Percentiles rank a stretch among this genome's conserved stretches.
Evolutionary conservation across 2,888 invertebrate species (phyloP).

Genomic region (Luperina testacea): DNA sequence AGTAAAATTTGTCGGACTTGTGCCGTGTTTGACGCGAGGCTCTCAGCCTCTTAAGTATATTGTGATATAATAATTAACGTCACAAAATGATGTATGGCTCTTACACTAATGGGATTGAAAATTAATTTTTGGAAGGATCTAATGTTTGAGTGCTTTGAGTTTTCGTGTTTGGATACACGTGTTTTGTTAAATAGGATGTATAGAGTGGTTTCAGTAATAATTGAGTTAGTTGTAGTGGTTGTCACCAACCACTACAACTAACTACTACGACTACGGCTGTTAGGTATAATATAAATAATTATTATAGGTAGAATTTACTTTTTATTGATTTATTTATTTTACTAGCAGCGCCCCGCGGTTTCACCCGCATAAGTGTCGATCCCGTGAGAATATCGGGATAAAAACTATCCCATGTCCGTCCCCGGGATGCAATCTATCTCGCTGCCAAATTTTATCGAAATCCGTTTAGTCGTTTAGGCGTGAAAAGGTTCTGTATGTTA

Average conservation of each 20-base stretch:
- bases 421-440: too few relatives aligned
- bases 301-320: neutral
- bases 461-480: too few relatives aligned
- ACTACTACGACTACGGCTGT: too few relatives aligned
- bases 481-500: too few relatives aligned
- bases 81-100: conserved; percentile 51
- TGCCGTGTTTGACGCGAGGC: conserved; percentile 48
- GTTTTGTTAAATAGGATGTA: conserved; percentile 5
- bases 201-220: neutral
- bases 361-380: too few relatives aligned
- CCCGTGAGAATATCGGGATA: too few relatives aligned
- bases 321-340: too few relatives aligned
- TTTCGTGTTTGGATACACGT: conserved; percentile 10
- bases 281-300: neutral
- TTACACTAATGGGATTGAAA: conserved; percentile 37
- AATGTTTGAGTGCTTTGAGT: conserved; percentile 34
- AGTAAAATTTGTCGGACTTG: conserved; percentile 64
- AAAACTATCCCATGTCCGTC: too few relatives aligned
- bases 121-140: conserved; percentile 37
- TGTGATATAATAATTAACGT: conserved; percentile 64
- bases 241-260: too few relatives aligned
- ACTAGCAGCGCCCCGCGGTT: too few relatives aligned
- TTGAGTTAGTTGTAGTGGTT: neutral
- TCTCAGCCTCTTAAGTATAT: conserved; percentile 50
- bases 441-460: too few relatives aligned